Base-by-base conservation (phyloP, 2,797 vertebrate species). In the Paratrypauchen microcephalus region DNA sequence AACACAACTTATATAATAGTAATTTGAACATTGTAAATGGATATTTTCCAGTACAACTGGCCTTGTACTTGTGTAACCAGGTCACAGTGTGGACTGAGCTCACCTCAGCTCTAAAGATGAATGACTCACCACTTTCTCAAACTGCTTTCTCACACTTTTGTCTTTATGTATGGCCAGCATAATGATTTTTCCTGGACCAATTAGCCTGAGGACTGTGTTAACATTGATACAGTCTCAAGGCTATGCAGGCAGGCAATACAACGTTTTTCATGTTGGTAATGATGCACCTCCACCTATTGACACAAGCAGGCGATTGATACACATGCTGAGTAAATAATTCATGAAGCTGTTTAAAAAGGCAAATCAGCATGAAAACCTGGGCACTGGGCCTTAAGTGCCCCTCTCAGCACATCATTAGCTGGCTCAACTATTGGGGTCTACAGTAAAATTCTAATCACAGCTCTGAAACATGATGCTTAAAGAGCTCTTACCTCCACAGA, bases 251-350 rank as follows among this genome's bases (percentile, higher is more conserved):
- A 74, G 80, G 70, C 56, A 69, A 26, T 73, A 66, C 50, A 73
- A 72, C 73, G 74, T 68, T 75, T 74, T 80, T 83, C 64, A 71
- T 83, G 80, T 83, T 72, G 80, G 65, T 86, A 80, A 90, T 86
- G 73, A 86, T 74, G 68, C 18, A 55, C 73, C 69, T 85, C 84
- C 75, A 80, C 70, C 78, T 89, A 85, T 87, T 74, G 83, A 90
- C 81, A 71, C 74, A 76, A 66, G 73, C 61, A 77, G 52, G 19
- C 45, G 72, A 83, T 92, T 86, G 81, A 90, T 92, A 78, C 41
- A 76, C 69, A 77, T 68, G 66, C 71, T 1, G 50, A 74, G 75
- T 82, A 82, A 91, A 93, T 93, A 88, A 91, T 92, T 93, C 81
- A 90, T 91, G 74, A 85, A 69, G 72, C 58, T 82, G 72, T 83